phyloP scores from a whole-genome alignment of 2,888 invertebrate genomes.

The Orthosia gothica region DNA sequence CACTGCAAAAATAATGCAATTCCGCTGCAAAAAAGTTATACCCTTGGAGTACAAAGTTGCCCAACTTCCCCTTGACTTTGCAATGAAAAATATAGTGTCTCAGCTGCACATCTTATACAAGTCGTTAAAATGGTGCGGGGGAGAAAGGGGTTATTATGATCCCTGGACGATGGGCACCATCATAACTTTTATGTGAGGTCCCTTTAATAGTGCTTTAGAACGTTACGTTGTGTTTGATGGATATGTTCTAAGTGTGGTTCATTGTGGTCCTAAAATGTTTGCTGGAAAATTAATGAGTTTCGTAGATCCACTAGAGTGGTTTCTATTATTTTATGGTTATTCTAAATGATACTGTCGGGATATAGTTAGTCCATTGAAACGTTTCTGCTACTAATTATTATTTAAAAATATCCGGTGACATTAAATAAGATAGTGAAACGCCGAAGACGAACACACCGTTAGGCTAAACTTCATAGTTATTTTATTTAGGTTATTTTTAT shows the following conservation, averaged over 20 bases:
- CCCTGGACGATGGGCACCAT: constrained; percentile 48
- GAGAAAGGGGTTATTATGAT: constrained; percentile 56
- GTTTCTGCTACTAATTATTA: neutral
- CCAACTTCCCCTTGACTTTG: constrained; percentile 38
- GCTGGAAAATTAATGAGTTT: constrained; percentile 32
- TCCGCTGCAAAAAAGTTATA: constrained; percentile 23
- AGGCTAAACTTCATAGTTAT: too few species aligned
- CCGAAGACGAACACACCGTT: too few species aligned
- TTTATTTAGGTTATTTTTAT: too few species aligned
- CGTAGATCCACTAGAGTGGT: constrained; percentile 3
- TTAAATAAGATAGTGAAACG: too few species aligned
- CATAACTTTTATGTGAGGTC: constrained; percentile 58
- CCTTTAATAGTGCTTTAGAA: constrained; percentile 57
- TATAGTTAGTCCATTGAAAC: neutral
- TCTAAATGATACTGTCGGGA: neutral
- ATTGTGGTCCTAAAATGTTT: constrained; percentile 37
- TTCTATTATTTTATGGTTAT: constrained; percentile 3
- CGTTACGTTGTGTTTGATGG: constrained; percentile 47
- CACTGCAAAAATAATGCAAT: constrained; percentile 28
- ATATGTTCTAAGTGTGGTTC: constrained; percentile 37
- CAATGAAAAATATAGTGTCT: constrained; percentile 58
- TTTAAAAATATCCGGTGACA: too few species aligned
- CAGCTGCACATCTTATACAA: constrained; percentile 58
- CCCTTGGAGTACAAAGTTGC: constrained; percentile 39
- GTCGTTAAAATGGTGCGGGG: constrained; percentile 61